phyloP scores from a whole-genome alignment of 2,797 vertebrate species.

The Salarias fasciatus region DNA sequence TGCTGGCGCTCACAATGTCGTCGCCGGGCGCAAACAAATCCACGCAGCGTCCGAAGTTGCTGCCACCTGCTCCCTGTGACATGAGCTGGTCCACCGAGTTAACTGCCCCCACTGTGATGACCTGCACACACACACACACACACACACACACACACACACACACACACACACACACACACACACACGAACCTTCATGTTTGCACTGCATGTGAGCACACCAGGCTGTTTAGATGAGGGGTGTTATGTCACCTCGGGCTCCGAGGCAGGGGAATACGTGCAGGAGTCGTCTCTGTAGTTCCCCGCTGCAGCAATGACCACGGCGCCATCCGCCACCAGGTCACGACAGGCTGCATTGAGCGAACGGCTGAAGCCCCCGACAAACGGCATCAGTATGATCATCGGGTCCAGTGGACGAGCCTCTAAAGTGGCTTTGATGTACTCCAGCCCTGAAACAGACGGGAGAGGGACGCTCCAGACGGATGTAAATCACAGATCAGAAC shows the following conservation, averaged over 20 bases:
- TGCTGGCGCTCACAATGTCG: conserved; percentile 90
- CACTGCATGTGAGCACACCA: neutral
- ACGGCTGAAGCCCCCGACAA: conserved; percentile 81
- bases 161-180: too few relatives aligned
- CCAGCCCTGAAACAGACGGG: conserved; percentile 77
- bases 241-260: conserved; percentile 85
- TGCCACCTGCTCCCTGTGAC: conserved; percentile 84
- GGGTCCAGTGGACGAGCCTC: conserved; percentile 62
- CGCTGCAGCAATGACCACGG: conserved; percentile 83
- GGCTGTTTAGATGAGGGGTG: neutral
- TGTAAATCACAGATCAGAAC: too few relatives aligned
- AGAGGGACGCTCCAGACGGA: neutral
- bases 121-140: conserved; percentile 79
- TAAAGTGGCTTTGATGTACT: conserved; percentile 79
- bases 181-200: too few relatives aligned
- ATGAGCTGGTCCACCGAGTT: conserved; percentile 85
- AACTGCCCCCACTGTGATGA: conserved; percentile 90
- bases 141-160: too few relatives aligned
- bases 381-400: conserved; percentile 83
- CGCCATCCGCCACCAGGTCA: conserved; percentile 74
- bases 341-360: conserved; percentile 84
- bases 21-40: conserved; percentile 92
- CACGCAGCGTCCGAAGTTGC: conserved; percentile 89
- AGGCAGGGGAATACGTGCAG: conserved; percentile 91
- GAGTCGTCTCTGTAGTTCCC: conserved; percentile 91